Base-by-base conservation (phyloP, 2,797 vertebrate genomes). In the Catharus ustulatus region DNA sequence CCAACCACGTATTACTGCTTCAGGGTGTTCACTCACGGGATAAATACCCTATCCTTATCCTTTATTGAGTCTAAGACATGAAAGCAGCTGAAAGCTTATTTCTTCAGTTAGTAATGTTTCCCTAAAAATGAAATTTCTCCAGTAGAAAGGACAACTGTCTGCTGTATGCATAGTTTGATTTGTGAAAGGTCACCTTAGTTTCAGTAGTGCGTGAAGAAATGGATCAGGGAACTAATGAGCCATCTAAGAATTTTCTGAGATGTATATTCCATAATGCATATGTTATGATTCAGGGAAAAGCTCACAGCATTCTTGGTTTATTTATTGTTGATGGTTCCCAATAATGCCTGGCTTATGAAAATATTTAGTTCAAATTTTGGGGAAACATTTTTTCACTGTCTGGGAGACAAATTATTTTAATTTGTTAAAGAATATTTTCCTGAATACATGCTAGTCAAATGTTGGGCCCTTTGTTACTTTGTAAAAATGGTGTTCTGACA, bases 131-230 rank as follows among this genome's bases (percentile, higher is more conserved):
- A 82, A 63, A 96, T 88, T 94, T 94, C 79, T 75, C 51, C 71
- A 74, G 66, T 13, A 90, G 68, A 84, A 83, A 71, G 51, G 32
- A 96, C 17, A 58, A 55, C 45, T 89, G 42, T 87, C 77, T 89
- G 29, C 42, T 68, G 48, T 71, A 72, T 19, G 10, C 94, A 69
- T 74, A 91, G 43, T 79, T 93, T 88, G 62, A 90, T 88, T 91
- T 96, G 72, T 94, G 84, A 96, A 96, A 97, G 86, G 93, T 97
- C 93, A 96, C 71, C 89, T 64, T 87, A 84, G n/a, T 66, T 94
- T 93, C 93, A 92, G 74, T 61, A 84, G 30, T 32, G 55, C 91
- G 84, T 84, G 94, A 29, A 95, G 58, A 97, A 97, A 97, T 87
- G 84, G 89, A 97, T 91, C 76, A 93, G 52, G 42, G 72, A 93